Evolutionary conservation across 2,797 vertebrate species (phyloP).

Genomic region (Danio albolineatus): DNA sequence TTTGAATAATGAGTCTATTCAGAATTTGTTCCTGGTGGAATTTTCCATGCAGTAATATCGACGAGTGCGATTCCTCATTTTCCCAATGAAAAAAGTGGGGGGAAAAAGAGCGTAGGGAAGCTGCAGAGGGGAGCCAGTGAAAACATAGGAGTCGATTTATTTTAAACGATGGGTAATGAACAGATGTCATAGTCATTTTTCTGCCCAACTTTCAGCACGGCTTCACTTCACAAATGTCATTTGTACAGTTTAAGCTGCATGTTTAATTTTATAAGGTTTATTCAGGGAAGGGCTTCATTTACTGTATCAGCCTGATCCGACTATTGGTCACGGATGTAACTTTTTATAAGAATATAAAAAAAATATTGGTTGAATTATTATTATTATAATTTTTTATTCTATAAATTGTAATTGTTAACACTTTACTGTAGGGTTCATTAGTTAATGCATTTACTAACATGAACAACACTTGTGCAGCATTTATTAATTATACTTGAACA

Average conservation of each 20-base stretch:
- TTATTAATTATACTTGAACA: too few species aligned
- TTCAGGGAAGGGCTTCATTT: conserved; percentile 5
- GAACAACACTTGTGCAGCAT: too few species aligned
- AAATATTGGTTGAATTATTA: too few species aligned
- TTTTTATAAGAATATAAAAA: too few species aligned
- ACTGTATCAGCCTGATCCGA: conserved; percentile 33
- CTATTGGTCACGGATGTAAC: conserved; percentile 30
- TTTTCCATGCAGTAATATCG: conserved; percentile 85
- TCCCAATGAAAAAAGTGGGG: conserved; percentile 68
- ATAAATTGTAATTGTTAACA: too few species aligned
- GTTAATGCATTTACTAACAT: too few species aligned
- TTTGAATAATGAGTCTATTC: conserved; percentile 62
- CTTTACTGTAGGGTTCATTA: too few species aligned
- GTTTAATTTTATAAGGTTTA: conserved; percentile 51
- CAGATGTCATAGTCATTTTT: conserved; percentile 81
- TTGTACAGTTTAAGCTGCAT: conserved; percentile 60
- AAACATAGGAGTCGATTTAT: conserved; percentile 67
- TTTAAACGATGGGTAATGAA: conserved; percentile 70
- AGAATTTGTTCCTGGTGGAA: conserved; percentile 73
- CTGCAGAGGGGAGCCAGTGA: conserved; percentile 59
- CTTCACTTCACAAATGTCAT: conserved; percentile 65
- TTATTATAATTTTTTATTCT: too few species aligned
- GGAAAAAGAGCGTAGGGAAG: conserved; percentile 61
- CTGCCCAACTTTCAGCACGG: conserved; percentile 59
- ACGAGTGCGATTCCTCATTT: conserved; percentile 73